Evolutionary conservation across 2,797 vertebrate species (phyloP).

Genomic region (Holocentrus rufus): DNA sequence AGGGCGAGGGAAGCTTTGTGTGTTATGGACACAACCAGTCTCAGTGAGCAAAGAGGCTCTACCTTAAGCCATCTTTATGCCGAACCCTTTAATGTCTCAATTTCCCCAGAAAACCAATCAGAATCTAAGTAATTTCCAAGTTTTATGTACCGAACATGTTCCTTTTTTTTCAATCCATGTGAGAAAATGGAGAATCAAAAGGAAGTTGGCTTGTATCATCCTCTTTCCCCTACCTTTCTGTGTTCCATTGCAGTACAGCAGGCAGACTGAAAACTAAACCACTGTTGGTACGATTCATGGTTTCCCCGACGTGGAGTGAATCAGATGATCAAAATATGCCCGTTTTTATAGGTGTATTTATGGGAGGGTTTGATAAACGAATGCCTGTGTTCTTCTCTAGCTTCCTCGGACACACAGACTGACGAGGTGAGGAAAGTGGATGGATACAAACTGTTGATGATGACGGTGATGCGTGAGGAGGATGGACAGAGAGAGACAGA

Average conservation of each 20-base stretch:
- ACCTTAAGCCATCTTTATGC: slow-evolving; percentile 69
- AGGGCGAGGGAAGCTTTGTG: slow-evolving; percentile 27
- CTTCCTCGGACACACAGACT: slow-evolving; percentile 52
- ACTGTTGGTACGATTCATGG: slow-evolving; percentile 3
- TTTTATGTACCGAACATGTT: slow-evolving; percentile 31
- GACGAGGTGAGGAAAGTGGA: slow-evolving; percentile 57
- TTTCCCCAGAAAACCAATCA: slow-evolving; percentile 54
- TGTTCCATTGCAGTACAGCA: slow-evolving; percentile 39
- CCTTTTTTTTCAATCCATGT: slow-evolving; percentile 55
- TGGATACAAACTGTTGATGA: slow-evolving; percentile 69
- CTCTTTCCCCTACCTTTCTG: slow-evolving; percentile 66
- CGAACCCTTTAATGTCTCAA: slow-evolving; percentile 45
- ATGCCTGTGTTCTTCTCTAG: slow-evolving; percentile 28
- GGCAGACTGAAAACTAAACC: slow-evolving; percentile 26
- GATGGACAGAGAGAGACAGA: slow-evolving; percentile 57
- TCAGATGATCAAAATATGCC: slow-evolving; percentile 13
- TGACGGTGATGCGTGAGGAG: slow-evolving; percentile 53
- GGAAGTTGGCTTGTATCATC: slow-evolving; percentile 66
- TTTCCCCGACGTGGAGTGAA: background rate
- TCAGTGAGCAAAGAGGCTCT: slow-evolving; percentile 73
- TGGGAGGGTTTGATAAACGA: background rate
- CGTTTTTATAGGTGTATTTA: background rate
- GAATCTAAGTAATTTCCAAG: slow-evolving; percentile 38
- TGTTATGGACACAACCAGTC: slow-evolving; percentile 62
- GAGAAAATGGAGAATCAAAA: slow-evolving; percentile 13